phyloP scores from a whole-genome alignment of 2,113 vertebrate species.

The Pygoscelis adeliae region DNA sequence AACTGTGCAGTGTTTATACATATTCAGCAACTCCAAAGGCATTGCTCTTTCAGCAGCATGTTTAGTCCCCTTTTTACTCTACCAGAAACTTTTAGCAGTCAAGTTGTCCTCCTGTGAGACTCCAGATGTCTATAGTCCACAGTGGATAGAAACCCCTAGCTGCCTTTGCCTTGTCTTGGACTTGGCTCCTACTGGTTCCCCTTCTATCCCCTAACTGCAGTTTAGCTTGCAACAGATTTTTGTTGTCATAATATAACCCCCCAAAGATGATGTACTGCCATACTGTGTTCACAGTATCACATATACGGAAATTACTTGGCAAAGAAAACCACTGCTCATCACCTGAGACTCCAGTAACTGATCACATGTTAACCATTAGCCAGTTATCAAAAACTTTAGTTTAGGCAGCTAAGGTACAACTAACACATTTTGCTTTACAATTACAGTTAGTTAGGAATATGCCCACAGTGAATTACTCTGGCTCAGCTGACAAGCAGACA shows the following conservation, averaged over 20 bases:
- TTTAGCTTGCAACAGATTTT: neutral
- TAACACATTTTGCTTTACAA: neutral
- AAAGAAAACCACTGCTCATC: neutral
- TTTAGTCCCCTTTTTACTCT: neutral
- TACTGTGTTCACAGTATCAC: neutral
- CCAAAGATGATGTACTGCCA: neutral
- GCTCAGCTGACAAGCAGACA: neutral
- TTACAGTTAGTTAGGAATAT: neutral
- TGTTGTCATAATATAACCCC: neutral
- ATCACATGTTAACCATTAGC: neutral
- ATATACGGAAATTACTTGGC: neutral
- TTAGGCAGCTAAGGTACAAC: neutral
- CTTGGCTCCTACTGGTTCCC: neutral
- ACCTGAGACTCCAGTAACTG: neutral
- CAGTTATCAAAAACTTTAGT: neutral
- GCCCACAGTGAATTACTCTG: neutral
- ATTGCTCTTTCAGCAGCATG: neutral
- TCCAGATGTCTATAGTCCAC: neutral
- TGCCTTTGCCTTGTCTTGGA: neutral
- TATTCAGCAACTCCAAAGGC: neutral
- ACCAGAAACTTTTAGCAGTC: neutral
- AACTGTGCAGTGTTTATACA: neutral
- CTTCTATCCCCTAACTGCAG: neutral
- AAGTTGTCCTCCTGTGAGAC: neutral
- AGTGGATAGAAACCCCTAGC: rapidly evolving